Conservation (phyloP, 2,888 invertebrate species). For the Pyrochroa serraticornis region DNA sequence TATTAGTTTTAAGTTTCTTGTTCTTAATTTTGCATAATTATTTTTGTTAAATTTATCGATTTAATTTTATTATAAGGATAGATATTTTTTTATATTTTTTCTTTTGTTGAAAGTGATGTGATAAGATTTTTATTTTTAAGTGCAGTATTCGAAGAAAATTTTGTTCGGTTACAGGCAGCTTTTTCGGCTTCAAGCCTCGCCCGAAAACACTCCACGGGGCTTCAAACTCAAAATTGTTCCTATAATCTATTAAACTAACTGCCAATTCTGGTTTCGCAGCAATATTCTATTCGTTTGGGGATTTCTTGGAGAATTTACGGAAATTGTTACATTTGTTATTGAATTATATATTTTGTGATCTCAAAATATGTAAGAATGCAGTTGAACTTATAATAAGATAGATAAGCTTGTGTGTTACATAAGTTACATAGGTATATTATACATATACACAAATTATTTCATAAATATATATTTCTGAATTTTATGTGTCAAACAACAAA, state of each 20-base stretch:
- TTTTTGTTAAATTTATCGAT: conserved; percentile 44
- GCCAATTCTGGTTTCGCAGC: conserved; percentile 12
- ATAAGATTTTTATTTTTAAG: conserved; percentile 32
- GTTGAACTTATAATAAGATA: conserved; percentile 47
- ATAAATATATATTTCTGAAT: conserved; percentile 59
- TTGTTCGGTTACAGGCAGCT: conserved; percentile 18
- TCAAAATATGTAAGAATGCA: conserved; percentile 58
- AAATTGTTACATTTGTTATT: conserved; percentile 57
- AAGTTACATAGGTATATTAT: conserved; percentile 39
- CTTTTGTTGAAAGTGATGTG: conserved; percentile 46
- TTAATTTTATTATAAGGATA: conserved; percentile 42
- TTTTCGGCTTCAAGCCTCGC: neutral
- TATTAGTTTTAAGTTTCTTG: conserved; percentile 27
- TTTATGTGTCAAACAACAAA: conserved; percentile 58
- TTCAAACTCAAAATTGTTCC: conserved; percentile 27
- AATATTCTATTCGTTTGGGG: conserved; percentile 26
- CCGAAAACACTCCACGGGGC: neutral
- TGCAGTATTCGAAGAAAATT: conserved; percentile 18
- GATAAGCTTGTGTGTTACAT: conserved; percentile 37
- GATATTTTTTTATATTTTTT: conserved; percentile 46
- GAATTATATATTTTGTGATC: conserved; percentile 59
- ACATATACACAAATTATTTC: conserved; percentile 53
- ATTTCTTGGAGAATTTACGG: conserved; percentile 22
- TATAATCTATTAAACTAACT: conserved; percentile 16
- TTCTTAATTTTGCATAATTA: conserved; percentile 36